phyloP scores from a whole-genome alignment of 2,888 invertebrate genomes.

The Machimus atricapillus region DNA sequence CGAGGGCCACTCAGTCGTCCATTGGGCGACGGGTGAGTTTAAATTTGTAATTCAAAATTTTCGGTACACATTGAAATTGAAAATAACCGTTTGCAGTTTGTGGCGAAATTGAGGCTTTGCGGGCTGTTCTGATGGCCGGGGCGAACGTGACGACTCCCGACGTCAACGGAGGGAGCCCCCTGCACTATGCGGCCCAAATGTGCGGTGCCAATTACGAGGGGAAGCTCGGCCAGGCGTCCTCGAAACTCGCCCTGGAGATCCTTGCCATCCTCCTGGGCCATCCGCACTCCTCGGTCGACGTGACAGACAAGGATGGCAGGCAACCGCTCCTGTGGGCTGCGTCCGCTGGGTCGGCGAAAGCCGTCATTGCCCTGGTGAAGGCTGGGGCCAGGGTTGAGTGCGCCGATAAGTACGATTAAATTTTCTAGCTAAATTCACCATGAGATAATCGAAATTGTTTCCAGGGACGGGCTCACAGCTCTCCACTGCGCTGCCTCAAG shows the following conservation, averaged over 20 bases:
- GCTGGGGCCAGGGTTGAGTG: slow-evolving; percentile 84
- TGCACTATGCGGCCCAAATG: slow-evolving; percentile 98
- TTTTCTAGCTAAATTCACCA: neutral
- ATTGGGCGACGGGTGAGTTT: slow-evolving; percentile 93
- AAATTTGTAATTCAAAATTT: neutral
- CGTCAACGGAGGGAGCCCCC: slow-evolving; percentile 91
- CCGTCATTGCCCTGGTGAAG: slow-evolving; percentile 85
- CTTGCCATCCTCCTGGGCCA: slow-evolving; percentile 81
- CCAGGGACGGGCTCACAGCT: slow-evolving; percentile 92
- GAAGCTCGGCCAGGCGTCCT: slow-evolving; percentile 57
- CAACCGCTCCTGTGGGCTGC: slow-evolving; percentile 98
- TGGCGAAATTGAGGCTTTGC: slow-evolving; percentile 88
- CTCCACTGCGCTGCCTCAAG: slow-evolving; percentile 96
- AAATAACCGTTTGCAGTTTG: slow-evolving; percentile 73
- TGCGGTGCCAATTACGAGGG: slow-evolving; percentile 81
- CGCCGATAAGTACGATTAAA: slow-evolving; percentile 71
- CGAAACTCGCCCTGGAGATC: slow-evolving; percentile 65
- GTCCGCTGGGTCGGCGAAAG: slow-evolving; percentile 93
- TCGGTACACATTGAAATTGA: neutral
- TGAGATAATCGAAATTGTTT: slow-evolving; percentile 41
- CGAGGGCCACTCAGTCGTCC: slow-evolving; percentile 94
- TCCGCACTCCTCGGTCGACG: slow-evolving; percentile 81
- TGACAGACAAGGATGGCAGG: slow-evolving; percentile 89
- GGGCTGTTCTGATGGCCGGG: slow-evolving; percentile 83
- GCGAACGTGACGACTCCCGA: slow-evolving; percentile 90